These are phyloP conservation scores for Leptobrachium leishanense DNA, from an alignment of 2,113 vertebrate species.

Conservation along the genomic window DNA sequence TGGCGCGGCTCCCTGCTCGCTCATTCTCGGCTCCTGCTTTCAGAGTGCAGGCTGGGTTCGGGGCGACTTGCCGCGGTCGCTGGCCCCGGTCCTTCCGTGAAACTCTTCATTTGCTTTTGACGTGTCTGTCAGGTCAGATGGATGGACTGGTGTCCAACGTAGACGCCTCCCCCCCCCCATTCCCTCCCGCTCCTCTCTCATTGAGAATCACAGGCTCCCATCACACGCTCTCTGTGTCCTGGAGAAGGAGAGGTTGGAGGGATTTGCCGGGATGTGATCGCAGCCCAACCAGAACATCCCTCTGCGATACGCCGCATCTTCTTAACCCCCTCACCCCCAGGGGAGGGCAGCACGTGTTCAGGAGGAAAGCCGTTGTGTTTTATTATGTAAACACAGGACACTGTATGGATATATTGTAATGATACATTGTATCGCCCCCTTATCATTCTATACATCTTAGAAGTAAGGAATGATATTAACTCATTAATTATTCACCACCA, in stretches of 20 bases:
- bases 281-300: constrained; percentile 1
- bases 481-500: too few relatives aligned
- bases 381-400: too few relatives aligned
- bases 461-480: too few relatives aligned
- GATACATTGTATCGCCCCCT: too few relatives aligned
- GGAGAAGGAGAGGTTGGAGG: constrained; percentile 2
- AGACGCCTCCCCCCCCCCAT: constrained; percentile 5
- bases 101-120: constrained; percentile 45
- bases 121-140: constrained; percentile 38
- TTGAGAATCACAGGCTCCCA: background rate
- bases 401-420: too few relatives aligned
- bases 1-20: background rate
- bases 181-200: too few relatives aligned
- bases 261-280: constrained; percentile 20
- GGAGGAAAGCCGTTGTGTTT: too few relatives aligned
- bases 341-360: background rate
- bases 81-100: background rate
- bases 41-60: background rate
- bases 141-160: constrained; percentile 36
- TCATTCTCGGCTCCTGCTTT: constrained; percentile 28
- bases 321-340: constrained; percentile 7
- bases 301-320: background rate
- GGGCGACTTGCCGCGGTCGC: background rate
- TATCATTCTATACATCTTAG: too few relatives aligned
- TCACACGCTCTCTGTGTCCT: constrained; percentile 1